Percentiles rank a stretch among this genome's conserved stretches.
These are phyloP conservation scores for Dorcus hopei DNA, from an alignment of 2,888 invertebrate species.

Conservation along the genomic window DNA sequence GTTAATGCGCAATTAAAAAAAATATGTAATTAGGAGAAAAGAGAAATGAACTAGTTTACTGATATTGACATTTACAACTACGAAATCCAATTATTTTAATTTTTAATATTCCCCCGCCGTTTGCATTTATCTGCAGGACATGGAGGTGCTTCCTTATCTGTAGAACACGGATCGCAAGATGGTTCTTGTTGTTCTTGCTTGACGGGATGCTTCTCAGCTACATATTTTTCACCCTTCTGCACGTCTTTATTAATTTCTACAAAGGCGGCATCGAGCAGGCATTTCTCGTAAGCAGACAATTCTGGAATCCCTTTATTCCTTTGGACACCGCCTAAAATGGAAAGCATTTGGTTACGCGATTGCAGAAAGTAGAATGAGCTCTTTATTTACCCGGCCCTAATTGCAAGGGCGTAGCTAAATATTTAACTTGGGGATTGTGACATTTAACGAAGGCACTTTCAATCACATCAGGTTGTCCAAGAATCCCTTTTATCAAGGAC, in stretches of 20 bases:
- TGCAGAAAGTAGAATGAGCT: no score
- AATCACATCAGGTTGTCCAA: constrained; percentile 40
- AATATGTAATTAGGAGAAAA: no score
- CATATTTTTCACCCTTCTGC: constrained; percentile 38
- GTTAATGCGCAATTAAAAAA: no score
- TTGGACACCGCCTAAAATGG: constrained; percentile 33
- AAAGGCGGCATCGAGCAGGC: constrained; percentile 41
- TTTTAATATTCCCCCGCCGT: not conserved
- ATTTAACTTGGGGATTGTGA: constrained; percentile 39
- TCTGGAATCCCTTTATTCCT: constrained; percentile 43
- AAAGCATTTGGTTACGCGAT: not conserved
- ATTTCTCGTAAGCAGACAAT: constrained; percentile 42
- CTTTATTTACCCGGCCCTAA: constrained; percentile 35
- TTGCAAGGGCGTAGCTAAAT: constrained; percentile 41
- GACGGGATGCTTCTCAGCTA: constrained; percentile 31
- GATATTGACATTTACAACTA: no score
- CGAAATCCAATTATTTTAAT: no score
- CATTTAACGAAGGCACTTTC: constrained; percentile 44
- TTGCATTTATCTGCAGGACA: constrained; percentile 29
- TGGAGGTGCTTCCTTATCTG: constrained; percentile 29
- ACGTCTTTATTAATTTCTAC: constrained; percentile 37
- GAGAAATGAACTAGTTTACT: no score
- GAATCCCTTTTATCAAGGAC: constrained; percentile 55
- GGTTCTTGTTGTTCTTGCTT: no score
- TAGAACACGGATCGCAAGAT: constrained; percentile 39